Conservation (phyloP, 2,888 invertebrate genomes). For the Lottia scabra region DNA sequence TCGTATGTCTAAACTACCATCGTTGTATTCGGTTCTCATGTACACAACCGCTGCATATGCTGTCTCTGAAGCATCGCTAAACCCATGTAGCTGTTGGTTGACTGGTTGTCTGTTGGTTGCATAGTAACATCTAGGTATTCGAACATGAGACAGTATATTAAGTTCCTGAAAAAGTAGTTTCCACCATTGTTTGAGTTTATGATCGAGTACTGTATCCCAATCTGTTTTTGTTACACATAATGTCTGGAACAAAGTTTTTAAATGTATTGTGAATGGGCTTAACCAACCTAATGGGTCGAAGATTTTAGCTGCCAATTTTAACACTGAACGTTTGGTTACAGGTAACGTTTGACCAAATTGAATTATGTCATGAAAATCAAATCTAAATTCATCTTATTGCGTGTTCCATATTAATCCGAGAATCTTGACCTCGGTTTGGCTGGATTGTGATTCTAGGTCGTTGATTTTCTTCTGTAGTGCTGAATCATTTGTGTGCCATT, state of each 20-base stretch:
- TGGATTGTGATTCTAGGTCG: no score
- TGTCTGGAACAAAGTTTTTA: not conserved
- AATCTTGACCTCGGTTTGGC: not conserved
- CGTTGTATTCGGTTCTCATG: not conserved
- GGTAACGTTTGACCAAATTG: not conserved
- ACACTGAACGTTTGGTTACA: not conserved
- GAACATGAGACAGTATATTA: not conserved
- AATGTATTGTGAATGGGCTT: not conserved
- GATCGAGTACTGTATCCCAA: not conserved
- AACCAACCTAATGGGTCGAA: not conserved
- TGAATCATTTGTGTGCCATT: no score
- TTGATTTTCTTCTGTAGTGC: no score
- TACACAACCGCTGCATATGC: not conserved
- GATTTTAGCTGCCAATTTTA: not conserved
- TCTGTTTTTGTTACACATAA: not conserved
- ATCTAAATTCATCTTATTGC: not conserved
- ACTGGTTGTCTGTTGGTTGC: not conserved
- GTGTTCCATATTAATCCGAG: not conserved
- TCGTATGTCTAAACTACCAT: not conserved
- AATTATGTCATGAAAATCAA: not conserved
- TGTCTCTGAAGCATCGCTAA: not conserved
- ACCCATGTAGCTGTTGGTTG: not conserved
- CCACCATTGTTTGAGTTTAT: not conserved
- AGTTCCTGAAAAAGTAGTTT: not conserved
- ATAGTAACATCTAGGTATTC: not conserved